Evolutionary conservation across 2,888 invertebrate genomes (phyloP), one percentile per base, ranked within the genome.

Genomic region (Sesamia inferens): DNA sequence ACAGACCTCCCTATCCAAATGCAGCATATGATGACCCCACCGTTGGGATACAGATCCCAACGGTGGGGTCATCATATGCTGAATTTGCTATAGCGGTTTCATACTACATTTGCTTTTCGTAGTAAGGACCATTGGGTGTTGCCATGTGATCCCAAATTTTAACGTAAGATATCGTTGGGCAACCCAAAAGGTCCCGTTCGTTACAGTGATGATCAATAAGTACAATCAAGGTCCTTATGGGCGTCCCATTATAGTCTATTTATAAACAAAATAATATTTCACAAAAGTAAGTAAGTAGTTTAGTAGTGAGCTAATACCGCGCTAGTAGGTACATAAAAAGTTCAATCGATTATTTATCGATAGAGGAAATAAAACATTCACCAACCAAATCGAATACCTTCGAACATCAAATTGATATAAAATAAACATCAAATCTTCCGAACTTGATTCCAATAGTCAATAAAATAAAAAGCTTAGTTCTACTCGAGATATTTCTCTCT

Each of bases 371-470:
- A 55, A n/a, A 67, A 66, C 54, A 73, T 75, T 66, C 22, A 57
- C 74, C 63, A 61, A 63, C 47, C 39, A 72, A 71, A 74, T 74
- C 76, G 74, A 79, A 79, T 76, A 70, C 39, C 55, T 44, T 54
- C 22, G 16, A 71, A 77, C 74, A 81, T 83, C 64, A 76, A 85
- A 83, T 58, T 65, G 31, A 70, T 24, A 83, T 85, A 78, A 85
- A 85, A 84, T 63, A 68, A 39, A 74, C 63, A 71, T 81, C 68
- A 68, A 81, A 82, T 61, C 39, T 16, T 64, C n/a, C 69, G 58
- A 79, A 72, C 62, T 64, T 51, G 71, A 74, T 75, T 68, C 44
- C 44, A 55, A 70, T 44, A 31, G 1, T 13, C 68, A 55, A 24
- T 55, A 70, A 70, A 68, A 68, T 31, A 68, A 55, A 54, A 58